Evolutionary conservation across 1,140 invertebrate species (phyloP).

Genomic region (Myzus persicae): DNA sequence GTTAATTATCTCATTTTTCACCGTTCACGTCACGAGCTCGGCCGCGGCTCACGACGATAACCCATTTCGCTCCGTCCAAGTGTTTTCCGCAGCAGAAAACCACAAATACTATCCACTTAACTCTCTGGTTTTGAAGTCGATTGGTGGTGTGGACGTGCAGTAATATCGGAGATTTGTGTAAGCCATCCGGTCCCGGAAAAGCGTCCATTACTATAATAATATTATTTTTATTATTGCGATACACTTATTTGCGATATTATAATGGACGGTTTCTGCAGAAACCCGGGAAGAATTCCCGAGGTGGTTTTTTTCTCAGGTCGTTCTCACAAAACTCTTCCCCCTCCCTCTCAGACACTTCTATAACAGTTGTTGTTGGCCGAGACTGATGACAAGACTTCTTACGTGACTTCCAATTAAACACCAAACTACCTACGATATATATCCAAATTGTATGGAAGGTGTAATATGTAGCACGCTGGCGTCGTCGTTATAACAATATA

Average conservation of each 20-base stretch:
- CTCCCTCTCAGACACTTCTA: too few species aligned
- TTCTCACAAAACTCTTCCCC: too few species aligned
- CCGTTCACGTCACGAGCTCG: not conserved
- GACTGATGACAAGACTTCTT: too few species aligned
- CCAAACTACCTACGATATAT: not conserved
- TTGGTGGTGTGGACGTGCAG: not conserved
- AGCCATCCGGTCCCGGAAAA: not conserved
- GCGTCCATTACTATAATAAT: not conserved
- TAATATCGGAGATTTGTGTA: not conserved
- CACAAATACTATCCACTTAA: not conserved
- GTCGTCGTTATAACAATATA: not conserved
- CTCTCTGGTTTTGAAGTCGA: not conserved
- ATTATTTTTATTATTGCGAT: too few species aligned
- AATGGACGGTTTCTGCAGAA: too few species aligned
- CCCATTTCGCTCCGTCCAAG: not conserved
- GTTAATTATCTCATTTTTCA: slow-evolving; percentile 9
- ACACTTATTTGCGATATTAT: too few species aligned
- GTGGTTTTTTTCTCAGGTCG: too few species aligned
- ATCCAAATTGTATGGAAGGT: not conserved
- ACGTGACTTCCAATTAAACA: not conserved
- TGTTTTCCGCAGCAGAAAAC: not conserved
- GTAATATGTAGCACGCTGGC: not conserved
- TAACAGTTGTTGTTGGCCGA: too few species aligned
- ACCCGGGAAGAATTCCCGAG: too few species aligned
- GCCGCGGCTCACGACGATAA: not conserved